Evolutionary conservation across 2,797 vertebrate species (phyloP).

Genomic region (Etheostoma nigrum): DNA sequence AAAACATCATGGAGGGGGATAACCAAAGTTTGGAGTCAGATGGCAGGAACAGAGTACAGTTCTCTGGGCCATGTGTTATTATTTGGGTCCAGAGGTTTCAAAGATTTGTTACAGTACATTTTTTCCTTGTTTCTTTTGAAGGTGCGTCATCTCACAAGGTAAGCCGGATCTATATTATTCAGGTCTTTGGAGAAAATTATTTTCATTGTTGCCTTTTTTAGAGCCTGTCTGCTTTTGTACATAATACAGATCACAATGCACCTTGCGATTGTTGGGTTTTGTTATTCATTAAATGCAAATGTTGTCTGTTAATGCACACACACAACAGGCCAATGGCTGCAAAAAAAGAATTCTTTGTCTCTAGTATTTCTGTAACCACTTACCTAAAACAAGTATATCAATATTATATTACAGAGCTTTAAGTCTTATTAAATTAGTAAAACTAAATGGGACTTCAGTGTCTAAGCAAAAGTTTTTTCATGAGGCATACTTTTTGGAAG

Average conservation of each 20-base stretch:
- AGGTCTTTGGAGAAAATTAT: slow-evolving; percentile 19
- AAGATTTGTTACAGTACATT: slow-evolving; percentile 48
- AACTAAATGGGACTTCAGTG: slow-evolving; percentile 36
- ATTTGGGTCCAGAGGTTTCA: slow-evolving; percentile 35
- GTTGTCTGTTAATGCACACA: slow-evolving; percentile 15
- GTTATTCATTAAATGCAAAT: slow-evolving; percentile 40
- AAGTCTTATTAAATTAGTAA: slow-evolving; percentile 45
- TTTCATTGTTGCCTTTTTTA: slow-evolving; percentile 45
- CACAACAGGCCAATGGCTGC: neutral
- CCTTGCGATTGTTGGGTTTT: slow-evolving; percentile 6
- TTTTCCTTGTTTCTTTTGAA: slow-evolving; percentile 44
- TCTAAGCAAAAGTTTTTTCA: slow-evolving; percentile 19
- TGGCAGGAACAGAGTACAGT: slow-evolving; percentile 40
- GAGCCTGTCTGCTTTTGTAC: slow-evolving; percentile 9
- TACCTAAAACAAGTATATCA: slow-evolving; percentile 36
- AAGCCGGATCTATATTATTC: slow-evolving; percentile 45
- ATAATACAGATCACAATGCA: neutral
- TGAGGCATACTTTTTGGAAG: slow-evolving; percentile 1
- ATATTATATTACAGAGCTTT: slow-evolving; percentile 36
- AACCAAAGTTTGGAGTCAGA: slow-evolving; percentile 56
- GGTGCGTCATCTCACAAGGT: slow-evolving; percentile 39
- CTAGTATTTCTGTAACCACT: slow-evolving; percentile 29
- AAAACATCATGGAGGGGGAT: slow-evolving; percentile 45
- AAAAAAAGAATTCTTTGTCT: slow-evolving; percentile 1
- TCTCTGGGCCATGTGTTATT: slow-evolving; percentile 43